Conservation (phyloP, 1,140 invertebrate species). For the Subanguina moxae region DNA sequence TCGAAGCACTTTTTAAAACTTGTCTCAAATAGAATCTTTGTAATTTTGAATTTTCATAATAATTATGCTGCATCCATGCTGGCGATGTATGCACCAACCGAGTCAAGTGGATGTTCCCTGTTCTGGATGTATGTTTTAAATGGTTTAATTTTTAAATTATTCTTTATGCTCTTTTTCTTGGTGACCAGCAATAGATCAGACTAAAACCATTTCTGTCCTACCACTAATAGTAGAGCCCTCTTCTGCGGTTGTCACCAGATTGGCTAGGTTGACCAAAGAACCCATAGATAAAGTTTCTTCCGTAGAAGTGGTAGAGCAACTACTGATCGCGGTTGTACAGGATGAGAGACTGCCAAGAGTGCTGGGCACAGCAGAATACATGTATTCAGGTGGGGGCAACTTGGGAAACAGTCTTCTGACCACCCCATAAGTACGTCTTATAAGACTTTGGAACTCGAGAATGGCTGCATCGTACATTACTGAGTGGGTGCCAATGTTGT, state of each 20-base stretch:
- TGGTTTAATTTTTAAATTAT: too few species aligned
- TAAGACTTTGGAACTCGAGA: conserved; percentile 13
- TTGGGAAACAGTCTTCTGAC: conserved; percentile 24
- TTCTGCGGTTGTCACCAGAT: neutral
- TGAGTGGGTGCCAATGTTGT: conserved; percentile 25
- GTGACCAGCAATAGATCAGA: too few species aligned
- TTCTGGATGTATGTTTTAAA: too few species aligned
- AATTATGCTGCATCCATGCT: too few species aligned
- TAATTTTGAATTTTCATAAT: too few species aligned
- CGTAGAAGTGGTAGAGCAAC: conserved; percentile 9
- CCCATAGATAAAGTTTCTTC: conserved; percentile 29
- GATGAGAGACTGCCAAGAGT: neutral
- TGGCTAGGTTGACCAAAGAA: conserved; percentile 20
- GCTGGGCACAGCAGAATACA: conserved; percentile 18
- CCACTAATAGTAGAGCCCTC: neutral
- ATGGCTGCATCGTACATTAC: conserved; percentile 35
- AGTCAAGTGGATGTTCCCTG: too few species aligned
- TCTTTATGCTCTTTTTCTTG: too few species aligned
- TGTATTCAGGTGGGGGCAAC: conserved; percentile 21
- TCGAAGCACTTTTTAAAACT: too few species aligned
- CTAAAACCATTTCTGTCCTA: too few species aligned
- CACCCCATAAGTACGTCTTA: conserved; percentile 18
- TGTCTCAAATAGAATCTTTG: too few species aligned
- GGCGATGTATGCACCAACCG: too few species aligned
- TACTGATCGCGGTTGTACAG: neutral